Evolutionary conservation across 53 echinoderm and acorn worm species (phyloP).

Genomic region (Astropecten irregularis): DNA sequence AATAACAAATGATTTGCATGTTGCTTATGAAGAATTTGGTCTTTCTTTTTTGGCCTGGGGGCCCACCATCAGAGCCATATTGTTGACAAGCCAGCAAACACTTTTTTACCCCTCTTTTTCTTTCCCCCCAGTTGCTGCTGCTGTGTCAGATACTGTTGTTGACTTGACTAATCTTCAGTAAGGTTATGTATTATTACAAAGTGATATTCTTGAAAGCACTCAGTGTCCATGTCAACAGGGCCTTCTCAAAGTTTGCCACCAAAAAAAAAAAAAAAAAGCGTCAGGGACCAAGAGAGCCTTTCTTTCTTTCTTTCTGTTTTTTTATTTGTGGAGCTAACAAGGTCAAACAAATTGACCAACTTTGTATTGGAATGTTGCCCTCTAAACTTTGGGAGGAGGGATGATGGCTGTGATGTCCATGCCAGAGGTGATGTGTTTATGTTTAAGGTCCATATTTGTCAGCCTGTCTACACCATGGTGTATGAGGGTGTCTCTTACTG

Average conservation of each 20-base stretch:
- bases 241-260: background rate
- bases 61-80: no score
- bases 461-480: no score
- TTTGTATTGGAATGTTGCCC: constrained; percentile 5
- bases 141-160: constrained; percentile 22
- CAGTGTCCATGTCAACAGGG: constrained; percentile 27
- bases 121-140: no score
- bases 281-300: no score
- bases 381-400: background rate
- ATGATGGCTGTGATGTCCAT: background rate
- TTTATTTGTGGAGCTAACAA: constrained; percentile 5
- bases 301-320: background rate
- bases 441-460: no score
- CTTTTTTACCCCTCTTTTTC: background rate
- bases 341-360: constrained; percentile 36
- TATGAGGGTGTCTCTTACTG: no score
- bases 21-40: constrained; percentile 18
- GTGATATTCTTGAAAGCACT: constrained; percentile 38
- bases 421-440: background rate
- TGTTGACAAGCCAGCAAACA: constrained; percentile 8
- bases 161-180: constrained; percentile 37
- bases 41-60: background rate
- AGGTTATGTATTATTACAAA: constrained; percentile 32
- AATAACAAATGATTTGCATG: constrained; percentile 44
- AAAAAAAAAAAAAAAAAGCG: background rate